Base-by-base conservation (phyloP, 2,888 invertebrate genomes). In the Callinectes sapidus region DNA sequence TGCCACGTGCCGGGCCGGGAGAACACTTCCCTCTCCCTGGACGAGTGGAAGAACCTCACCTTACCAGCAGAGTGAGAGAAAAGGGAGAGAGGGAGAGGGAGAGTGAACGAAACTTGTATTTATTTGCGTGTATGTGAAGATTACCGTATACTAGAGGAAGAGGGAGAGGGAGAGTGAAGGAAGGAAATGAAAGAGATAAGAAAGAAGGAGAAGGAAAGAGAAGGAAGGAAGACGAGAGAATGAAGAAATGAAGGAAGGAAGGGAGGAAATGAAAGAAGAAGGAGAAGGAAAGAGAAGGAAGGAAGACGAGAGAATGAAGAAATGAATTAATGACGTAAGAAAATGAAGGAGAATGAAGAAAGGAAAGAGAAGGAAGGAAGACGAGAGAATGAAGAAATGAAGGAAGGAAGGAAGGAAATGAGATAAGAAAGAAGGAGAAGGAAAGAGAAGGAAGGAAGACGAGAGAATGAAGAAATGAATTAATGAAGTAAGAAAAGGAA, bases 1-100 rank as follows among this genome's bases (percentile, higher is more conserved):
- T 97, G 97, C 94, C 95, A 95, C 89, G 96, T 97, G 32, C 96
- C 96, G 0, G 96, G 97, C 48, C 95, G 96, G 89, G 96, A 96
- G 86, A 94, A 94, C 6, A 96, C 96, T 18, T 96, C 96, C n/a
- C 95, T 96, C 85, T 96, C 96, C 0, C 23, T 96, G 16, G 96
- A 16, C 1, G 23, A 23, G 5, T 2, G 5, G 16, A 23, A 23
- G 23, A 18, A n/a, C n/a, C n/a, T n/a, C n/a, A n/a, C n/a, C n/a
- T n/a, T n/a, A n/a, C n/a, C n/a, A 23, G 61, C 2, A 61, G 61
- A 23, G 61, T 2, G 61, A 18, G 18, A 61, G 61, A 23, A 61
- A 18, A 61, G 61, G 18, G 10, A 61, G 61, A 61, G 61, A 61
- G 18, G 10, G 61, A 61, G 18, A 61, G 61, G 10, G 18, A 18